Conservation (phyloP, 2,888 invertebrate genomes). For the Scaptomyza reducta region DNA sequence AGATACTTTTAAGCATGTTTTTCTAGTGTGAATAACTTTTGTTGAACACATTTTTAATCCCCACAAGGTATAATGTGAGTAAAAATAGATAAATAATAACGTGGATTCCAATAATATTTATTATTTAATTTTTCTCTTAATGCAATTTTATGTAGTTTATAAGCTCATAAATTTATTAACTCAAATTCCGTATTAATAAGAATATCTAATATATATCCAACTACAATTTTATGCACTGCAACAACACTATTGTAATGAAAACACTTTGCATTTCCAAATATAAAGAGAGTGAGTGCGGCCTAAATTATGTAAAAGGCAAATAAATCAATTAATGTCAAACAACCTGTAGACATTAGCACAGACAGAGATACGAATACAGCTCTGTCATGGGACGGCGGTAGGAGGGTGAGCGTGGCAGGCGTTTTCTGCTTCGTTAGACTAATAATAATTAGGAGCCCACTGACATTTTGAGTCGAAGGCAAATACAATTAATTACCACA, state of each 20-base stretch:
- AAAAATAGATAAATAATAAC: too few relatives aligned
- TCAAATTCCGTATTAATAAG: conserved; percentile 4
- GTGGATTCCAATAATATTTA: too few relatives aligned
- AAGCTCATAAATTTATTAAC: not conserved
- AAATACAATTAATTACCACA: conserved; percentile 81
- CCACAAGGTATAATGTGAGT: too few relatives aligned
- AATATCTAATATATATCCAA: not conserved
- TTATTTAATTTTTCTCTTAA: not conserved
- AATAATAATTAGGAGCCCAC: conserved; percentile 76
- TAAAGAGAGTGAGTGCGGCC: conserved; percentile 21
- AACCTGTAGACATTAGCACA: conserved; percentile 69
- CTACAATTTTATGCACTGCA: not conserved
- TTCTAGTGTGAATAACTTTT: not conserved
- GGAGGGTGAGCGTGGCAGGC: conserved; percentile 26
- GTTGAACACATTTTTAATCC: not conserved
- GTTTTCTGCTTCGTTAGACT: conserved; percentile 63
- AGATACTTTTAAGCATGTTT: not conserved
- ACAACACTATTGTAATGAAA: conserved; percentile 4
- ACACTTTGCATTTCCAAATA: conserved; percentile 48
- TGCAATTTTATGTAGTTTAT: not conserved
- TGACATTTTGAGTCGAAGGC: conserved; percentile 76
- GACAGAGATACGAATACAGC: conserved; percentile 36
- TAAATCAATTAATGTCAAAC: conserved; percentile 83
- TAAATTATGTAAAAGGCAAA: conserved; percentile 79
- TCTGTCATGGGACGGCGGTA: not conserved